Base-by-base conservation (phyloP, 2,113 vertebrate species). In the Procavia capensis region DNA sequence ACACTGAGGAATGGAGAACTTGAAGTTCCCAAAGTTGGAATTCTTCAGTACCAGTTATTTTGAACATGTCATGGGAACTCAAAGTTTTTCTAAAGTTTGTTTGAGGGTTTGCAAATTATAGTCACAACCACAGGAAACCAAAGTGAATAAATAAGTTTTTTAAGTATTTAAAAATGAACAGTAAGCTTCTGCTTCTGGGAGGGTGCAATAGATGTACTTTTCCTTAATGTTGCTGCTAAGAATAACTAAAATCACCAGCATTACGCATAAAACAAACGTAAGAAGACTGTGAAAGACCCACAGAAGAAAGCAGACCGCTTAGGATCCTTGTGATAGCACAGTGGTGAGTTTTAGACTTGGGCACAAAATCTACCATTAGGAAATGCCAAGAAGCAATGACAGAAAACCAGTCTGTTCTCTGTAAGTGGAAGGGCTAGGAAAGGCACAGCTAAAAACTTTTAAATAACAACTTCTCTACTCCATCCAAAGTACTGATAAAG, bases 1-100 rank as follows among this genome's bases (percentile, higher is more conserved):
- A 98, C 96, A 97, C 75, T 93, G 86, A 95, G 96, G 92, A 98
- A 85, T 8, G 9, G 54, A 97, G 78, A 98, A 98, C 14, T 50
- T 97, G 90, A 76, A 94, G 92, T 98, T 97, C 66, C 84, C 97
- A 85, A 91, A 91, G 94, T 82, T 97, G 78, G 97, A 87, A 64
- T 95, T 76, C 5, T 98, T 64, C 70, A 95, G 27, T 97, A 98
- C 80, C 91, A n/a, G 36, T 96, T 98, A 87, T 95, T 98, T 93
- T 97, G 96, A 97, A 90, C 89, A 70, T 61, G 27, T 94, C 85
- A 90, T 24, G 43, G n/a, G 17, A 81, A 86, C 85, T 95, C 96
- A 85, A 22, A 90, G 1, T 76, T 97, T 91, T 89, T 94, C 10
- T 94, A 97, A 97, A 97, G 93, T 5, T 94, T n/a, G n/a, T n/a